Evolutionary conservation across 2,888 invertebrate genomes (phyloP), one percentile per base, ranked within the genome.

Genomic region (Apodemia zela): DNA sequence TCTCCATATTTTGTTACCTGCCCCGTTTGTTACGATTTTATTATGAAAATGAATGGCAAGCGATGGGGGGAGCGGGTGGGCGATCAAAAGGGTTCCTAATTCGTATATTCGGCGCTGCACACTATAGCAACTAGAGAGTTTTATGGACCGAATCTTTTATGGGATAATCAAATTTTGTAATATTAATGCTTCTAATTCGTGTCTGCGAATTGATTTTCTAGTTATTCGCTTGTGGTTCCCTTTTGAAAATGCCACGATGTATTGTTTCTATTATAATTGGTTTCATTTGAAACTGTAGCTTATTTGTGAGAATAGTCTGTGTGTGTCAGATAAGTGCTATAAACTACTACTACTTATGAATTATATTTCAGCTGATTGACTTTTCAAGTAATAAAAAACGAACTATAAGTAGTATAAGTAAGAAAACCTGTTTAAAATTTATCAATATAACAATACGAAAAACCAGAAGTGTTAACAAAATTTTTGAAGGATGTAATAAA

Each of bases 121-220:
- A 89, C 88, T 89, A 88, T 78, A 80, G 79, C 81, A 84, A 89
- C 88, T 89, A 89, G 84, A 80, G 80, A 85, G 85, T 90, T 90
- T 91, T 91, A 89, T 90, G 87, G 85, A 80, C 80, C 84, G 87
- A 87, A 84, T 89, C 89, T 90, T 91, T 91, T 89, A 91, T 88
- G 84, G 86, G 88, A 90, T 90, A 91, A 91, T 91, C 89, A 90
- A 91, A 91, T 90, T 90, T 89, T 89, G 88, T 87, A 85, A 84
- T 89, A 89, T 89, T 89, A 90, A 90, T 89, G 88, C 81, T 74
- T 79, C 81, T 84, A 82, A 83, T 86, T 85, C 83, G 79, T 74
- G 80, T 78, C 78, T 78, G 79, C 73, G 81, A 80, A 87, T 89
- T 84, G 88, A 86, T 87, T 85, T 78, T 72, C 69, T 68, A 68